Base-by-base conservation (phyloP, 1,140 invertebrate species). In the Nasonia giraulti region DNA sequence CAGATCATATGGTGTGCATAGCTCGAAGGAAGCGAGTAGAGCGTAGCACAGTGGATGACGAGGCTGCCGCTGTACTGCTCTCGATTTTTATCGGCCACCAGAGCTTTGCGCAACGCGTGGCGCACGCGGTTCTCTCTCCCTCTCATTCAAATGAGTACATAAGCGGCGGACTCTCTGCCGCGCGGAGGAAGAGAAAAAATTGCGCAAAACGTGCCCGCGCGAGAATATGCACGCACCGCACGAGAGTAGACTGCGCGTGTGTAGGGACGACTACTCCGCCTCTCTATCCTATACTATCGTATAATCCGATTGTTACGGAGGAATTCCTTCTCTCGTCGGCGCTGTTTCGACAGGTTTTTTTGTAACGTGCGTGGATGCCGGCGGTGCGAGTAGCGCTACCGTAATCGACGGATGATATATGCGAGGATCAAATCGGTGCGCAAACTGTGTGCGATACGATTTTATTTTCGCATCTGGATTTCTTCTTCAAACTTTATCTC, bases 291-390 rank as follows among this genome's bases (percentile, higher is more conserved):
- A 44, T 40, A 44, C 37, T 77, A 77, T 77, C 75, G 75, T 50
- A 50, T 50, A 50, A 77, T 77, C 75, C 75, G 75, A 77, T 77
- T 77, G 75, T 77, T 47, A 27, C 37, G 37, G 73, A 8, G 73
- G 33, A 20, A 74, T 40, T 40, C 10, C 37, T 74, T 44, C 33
- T 20, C 37, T 33, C 7, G 5, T 7, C 7, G 33, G 37, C 17
- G 33, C 10, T 33, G 73, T 74, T 74, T 74, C 73, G 73, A 74
- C 73, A 74, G 73, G 4, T 40, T 74, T 74, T 74, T 74, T 74
- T 62, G 55, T 62, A 62, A 62, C 55, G 55, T 3, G 20, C 20
- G 17, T 14, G 50, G 50, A 55, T 55, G 50, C 50, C 14, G 12
- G 17, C 50, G 14, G 50, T 55, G 50, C 50, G 14, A 55, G 50